Base-by-base conservation (phyloP, 2,797 vertebrate genomes). In the Leptoclinus maculatus region DNA sequence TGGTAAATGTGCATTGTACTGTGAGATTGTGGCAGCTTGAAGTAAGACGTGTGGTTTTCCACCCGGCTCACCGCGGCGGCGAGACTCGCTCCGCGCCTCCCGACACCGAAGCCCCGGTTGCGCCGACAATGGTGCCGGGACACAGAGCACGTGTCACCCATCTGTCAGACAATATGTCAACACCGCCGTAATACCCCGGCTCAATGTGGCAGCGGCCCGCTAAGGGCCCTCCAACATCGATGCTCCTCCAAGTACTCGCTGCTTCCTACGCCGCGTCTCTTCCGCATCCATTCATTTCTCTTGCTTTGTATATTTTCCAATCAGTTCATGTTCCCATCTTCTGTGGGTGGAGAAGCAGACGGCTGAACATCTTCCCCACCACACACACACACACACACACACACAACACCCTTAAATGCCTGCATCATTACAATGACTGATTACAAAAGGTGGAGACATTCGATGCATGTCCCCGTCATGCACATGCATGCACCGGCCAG, bases 101-200 rank as follows among this genome's bases (percentile, higher is more conserved):
- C 60, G 74, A 79, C 78, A 32, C 79, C 3, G 16, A 19, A 66
- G 76, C 66, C 81, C 74, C 80, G 43, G 74, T 74, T 69, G 74
- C 63, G 63, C 74, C 76, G 79, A 76, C 85, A 84, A 87, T 71
- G 76, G 67, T 32, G 53, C 83, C 27, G 82, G 59, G 79, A 83
- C 81, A 45, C 58, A 4, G 74, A 84, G 83, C 91, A 87, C 83
- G 87, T 91, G 91, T 90, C 84, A 58, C 72, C 89, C 92, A 91
- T 91, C 90, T 91, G 92, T 90, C 87, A 86, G 76, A 85, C 84
- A 90, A 84, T 86, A 87, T 87, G 90, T 89, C 91, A 89, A 76
- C 87, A 74, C 73, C 66, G 83, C 79, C 70, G 49, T 66, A 76
- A 84, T 54, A 76, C 58, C 16, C 57, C 57, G 29, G 76, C 86